Percentiles rank a stretch among this genome's conserved stretches.
These are phyloP conservation scores for Lophotriccus pileatus DNA, from an alignment of 2,797 vertebrate genomes.

Conservation along the genomic window DNA sequence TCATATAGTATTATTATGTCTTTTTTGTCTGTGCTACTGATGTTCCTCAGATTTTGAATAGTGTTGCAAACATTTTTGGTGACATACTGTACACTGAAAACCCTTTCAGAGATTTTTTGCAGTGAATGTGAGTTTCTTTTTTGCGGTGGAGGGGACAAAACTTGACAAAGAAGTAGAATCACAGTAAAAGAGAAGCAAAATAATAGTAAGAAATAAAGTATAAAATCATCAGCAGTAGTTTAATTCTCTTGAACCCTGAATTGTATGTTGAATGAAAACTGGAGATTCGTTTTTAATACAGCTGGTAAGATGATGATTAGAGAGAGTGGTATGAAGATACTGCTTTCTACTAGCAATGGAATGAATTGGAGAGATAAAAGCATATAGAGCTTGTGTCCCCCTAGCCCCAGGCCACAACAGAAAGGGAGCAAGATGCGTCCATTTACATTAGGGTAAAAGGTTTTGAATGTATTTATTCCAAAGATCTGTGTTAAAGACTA, in stretches of 20 bases:
- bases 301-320: neutral
- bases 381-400: neutral
- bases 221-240: neutral
- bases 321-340: neutral
- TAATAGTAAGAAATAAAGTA: neutral
- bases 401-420: neutral
- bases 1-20: neutral
- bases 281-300: neutral
- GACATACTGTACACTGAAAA: neutral
- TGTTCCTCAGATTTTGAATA: neutral
- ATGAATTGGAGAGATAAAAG: neutral
- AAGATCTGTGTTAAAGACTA: conserved; percentile 51
- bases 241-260: neutral
- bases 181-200: neutral
- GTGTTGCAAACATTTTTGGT: neutral
- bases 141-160: accelerated
- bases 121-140: neutral
- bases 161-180: neutral
- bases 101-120: neutral
- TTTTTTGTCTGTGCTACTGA: neutral
- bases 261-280: neutral
- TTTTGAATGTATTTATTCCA: conserved; percentile 57
- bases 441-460: conserved; percentile 48
- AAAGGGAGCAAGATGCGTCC: neutral
- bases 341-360: neutral